Base-by-base conservation (phyloP, 2,797 vertebrate species). In the Amblyopsis hoosieri region DNA sequence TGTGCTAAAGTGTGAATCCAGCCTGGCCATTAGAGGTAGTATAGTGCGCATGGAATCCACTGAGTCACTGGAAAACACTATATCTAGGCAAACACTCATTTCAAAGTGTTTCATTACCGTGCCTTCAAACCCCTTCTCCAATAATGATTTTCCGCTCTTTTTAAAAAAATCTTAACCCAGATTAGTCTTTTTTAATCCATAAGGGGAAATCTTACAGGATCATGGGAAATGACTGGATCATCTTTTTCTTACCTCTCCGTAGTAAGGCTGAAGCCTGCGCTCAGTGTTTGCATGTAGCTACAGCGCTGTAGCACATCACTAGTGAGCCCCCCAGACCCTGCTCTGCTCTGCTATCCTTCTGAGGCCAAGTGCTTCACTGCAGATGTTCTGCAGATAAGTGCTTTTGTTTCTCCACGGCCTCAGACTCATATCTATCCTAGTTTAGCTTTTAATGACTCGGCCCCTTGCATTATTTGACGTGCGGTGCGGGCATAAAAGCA, bases 21-120 rank as follows among this genome's bases (percentile, higher is more conserved):
- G 84, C 81, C 90, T 93, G 91, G 83, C 81, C 67, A 76, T 82
- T 83, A 58, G 85, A 93, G 90, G 93, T 91, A 90, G 84, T 83
- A 81, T 78, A 70, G 80, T 72, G 88, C 88, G 90, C 89, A 88
- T 75, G 71, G 86, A 88, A 92, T 89, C 87, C 82, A 78, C 67
- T 68, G 84, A 87, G 80, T 86, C 84, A 80, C 70, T 72, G 58
- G 45, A 78, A 85, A 81, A 64, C 64, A 60, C 70, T 46, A 69
- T 63, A 76, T 71, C 77, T 59, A 74, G 71, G 75, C 66, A 74
- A 72, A 81, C 76, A 83, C 80, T 76, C 54, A 79, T 83, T 90
- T 91, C 84, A 90, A 87, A 89, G 81, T 75, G 37, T 71, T 72
- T 48, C 33, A 70, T 75, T 69, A 58, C 57, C 72, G 82, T 78